phyloP scores from a whole-genome alignment of 2,113 vertebrate genomes.

The Mixornis gularis region DNA sequence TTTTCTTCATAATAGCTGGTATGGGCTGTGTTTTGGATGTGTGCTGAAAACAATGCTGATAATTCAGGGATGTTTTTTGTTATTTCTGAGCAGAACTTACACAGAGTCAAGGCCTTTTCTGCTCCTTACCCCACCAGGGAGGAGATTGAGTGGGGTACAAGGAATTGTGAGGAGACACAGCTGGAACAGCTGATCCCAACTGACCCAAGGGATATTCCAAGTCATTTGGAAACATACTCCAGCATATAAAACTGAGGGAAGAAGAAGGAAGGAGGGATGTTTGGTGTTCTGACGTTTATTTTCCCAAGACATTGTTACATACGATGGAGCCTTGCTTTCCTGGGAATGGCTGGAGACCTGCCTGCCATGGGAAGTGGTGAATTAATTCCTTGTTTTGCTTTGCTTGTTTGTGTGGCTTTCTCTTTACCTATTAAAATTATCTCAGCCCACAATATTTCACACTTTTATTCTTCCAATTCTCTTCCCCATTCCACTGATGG shows the following conservation, averaged over 20 bases:
- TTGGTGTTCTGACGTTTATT: not conserved
- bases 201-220: not conserved
- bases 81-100: not conserved
- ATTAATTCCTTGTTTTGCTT: not conserved
- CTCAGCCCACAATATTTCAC: not conserved
- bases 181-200: not conserved
- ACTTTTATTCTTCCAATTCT: not conserved
- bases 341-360: not conserved
- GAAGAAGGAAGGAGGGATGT: not conserved
- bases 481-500: not conserved
- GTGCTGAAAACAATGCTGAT: not conserved
- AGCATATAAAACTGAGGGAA: not conserved
- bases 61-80: not conserved
- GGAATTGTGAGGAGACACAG: not conserved
- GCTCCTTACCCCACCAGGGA: not conserved
- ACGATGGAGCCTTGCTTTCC: not conserved
- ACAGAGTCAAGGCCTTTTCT: not conserved
- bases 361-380: not conserved
- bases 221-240: not conserved
- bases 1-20: not conserved
- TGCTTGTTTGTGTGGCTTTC: not conserved
- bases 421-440: not conserved
- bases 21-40: not conserved
- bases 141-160: not conserved
- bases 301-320: not conserved